Percentiles rank a stretch among this genome's conserved stretches.
phyloP scores from a whole-genome alignment of 2,113 vertebrate genomes.

The Calyptomena viridis region DNA sequence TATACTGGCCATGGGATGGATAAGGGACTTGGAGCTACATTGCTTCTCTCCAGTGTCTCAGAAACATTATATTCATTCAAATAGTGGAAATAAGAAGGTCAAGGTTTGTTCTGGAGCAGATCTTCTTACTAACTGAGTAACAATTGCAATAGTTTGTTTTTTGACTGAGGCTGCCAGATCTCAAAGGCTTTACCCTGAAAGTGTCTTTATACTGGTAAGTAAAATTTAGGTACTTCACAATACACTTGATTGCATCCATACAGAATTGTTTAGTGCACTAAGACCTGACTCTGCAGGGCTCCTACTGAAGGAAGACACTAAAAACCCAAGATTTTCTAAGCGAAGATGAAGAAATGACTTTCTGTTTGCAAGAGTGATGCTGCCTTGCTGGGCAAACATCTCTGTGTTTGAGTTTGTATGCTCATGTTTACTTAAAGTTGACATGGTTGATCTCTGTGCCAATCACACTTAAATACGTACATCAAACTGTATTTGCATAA shows the following conservation, averaged over 20 bases:
- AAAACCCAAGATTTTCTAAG: not conserved
- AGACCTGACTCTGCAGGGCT: not conserved
- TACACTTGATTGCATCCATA: not conserved
- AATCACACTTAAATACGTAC: constrained; percentile 35
- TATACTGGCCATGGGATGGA: not conserved
- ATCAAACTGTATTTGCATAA: constrained; percentile 3
- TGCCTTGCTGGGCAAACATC: constrained; percentile 40
- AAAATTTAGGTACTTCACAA: not conserved
- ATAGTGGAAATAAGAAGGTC: not conserved
- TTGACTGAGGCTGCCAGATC: not conserved
- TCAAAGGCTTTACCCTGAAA: not conserved
- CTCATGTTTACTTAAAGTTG: not conserved
- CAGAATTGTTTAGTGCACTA: not conserved
- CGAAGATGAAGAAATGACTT: not conserved
- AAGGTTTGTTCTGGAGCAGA: not conserved
- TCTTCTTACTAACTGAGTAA: not conserved
- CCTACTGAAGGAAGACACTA: not conserved
- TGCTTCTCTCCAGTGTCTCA: not conserved
- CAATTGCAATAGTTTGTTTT: not conserved
- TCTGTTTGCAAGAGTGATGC: constrained; percentile 35
- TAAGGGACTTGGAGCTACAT: not conserved
- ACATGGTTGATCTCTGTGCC: constrained; percentile 24
- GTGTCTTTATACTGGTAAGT: not conserved
- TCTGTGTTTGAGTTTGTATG: constrained; percentile 34
- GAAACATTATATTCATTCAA: not conserved